A percentile compares a stretch with the other conserved stretches of the same genome.
These are phyloP conservation scores for Ceriagrion tenellum DNA, from an alignment of 2,888 invertebrate species.

Conservation along the genomic window DNA sequence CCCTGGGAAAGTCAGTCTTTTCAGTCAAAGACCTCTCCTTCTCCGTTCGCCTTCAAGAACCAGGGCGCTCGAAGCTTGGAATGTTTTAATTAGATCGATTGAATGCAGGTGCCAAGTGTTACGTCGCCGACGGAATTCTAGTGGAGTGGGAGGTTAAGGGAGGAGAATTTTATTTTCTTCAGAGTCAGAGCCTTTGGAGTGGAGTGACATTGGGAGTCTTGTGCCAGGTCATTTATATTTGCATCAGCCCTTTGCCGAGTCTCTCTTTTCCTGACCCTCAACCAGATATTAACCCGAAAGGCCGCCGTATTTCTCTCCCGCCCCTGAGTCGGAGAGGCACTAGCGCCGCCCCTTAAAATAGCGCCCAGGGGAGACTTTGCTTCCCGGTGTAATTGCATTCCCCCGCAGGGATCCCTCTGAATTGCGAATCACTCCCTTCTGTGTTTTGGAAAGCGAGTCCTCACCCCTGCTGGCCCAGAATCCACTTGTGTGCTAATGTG, in stretches of 20 bases:
- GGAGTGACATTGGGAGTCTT: neutral
- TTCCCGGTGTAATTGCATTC: neutral
- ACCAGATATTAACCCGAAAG: neutral
- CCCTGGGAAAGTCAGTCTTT: neutral
- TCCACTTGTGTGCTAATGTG: neutral
- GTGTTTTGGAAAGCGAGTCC: neutral
- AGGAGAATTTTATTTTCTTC: neutral
- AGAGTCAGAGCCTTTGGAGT: neutral
- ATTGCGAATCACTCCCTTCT: neutral
- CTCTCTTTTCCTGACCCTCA: neutral
- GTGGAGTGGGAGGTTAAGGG: neutral
- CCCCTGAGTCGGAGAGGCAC: neutral
- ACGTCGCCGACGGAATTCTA: neutral
- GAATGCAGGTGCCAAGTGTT: neutral
- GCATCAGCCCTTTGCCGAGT: neutral
- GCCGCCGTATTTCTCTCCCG: neutral
- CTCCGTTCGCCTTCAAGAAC: neutral
- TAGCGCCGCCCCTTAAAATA: neutral
- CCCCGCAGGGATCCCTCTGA: neutral
- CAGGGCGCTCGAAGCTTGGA: neutral
- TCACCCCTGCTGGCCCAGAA: neutral
- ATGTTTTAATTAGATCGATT: slow-evolving; percentile 24
- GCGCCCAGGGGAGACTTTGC: neutral
- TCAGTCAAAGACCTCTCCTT: neutral
- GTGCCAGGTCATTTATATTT: neutral